A percentile compares a stretch with the other conserved stretches of the same genome.
Evolutionary conservation across 2,113 vertebrate genomes (phyloP).

Genomic region (Sturnus vulgaris): DNA sequence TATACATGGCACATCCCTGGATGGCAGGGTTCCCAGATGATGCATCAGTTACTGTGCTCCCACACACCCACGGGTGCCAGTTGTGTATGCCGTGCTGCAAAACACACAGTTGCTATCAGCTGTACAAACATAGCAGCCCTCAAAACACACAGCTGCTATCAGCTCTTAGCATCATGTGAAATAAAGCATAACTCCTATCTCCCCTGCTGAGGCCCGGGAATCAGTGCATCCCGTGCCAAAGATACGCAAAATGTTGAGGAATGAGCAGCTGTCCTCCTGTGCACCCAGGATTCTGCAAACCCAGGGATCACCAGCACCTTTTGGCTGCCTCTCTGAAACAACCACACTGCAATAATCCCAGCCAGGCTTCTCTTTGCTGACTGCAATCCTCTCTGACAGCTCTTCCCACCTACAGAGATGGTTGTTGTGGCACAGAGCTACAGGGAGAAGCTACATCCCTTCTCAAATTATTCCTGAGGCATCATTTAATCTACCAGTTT

Average conservation of each 20-base stretch:
- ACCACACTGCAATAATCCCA: background rate
- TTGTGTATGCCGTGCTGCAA: fast-evolving
- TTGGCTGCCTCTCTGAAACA: background rate
- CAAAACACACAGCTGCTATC: background rate
- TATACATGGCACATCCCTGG: fast-evolving
- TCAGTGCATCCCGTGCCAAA: fast-evolving
- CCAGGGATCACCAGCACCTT: background rate
- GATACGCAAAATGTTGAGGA: background rate
- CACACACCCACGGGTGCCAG: background rate
- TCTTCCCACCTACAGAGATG: background rate
- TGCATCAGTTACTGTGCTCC: background rate
- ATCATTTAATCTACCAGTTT: background rate
- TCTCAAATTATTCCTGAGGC: background rate
- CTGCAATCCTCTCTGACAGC: background rate
- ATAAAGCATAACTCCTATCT: background rate
- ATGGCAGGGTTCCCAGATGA: background rate
- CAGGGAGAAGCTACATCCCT: background rate
- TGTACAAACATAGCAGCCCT: background rate
- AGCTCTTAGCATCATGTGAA: background rate
- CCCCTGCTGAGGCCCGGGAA: fast-evolving
- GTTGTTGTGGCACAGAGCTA: background rate
- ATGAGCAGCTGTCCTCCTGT: background rate
- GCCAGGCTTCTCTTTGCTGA: background rate
- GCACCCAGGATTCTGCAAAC: background rate
- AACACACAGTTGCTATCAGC: background rate